A percentile compares a stretch with the other conserved stretches of the same genome.
phyloP scores from a whole-genome alignment of 1,140 invertebrate genomes.

The Diorhabda carinulata region DNA sequence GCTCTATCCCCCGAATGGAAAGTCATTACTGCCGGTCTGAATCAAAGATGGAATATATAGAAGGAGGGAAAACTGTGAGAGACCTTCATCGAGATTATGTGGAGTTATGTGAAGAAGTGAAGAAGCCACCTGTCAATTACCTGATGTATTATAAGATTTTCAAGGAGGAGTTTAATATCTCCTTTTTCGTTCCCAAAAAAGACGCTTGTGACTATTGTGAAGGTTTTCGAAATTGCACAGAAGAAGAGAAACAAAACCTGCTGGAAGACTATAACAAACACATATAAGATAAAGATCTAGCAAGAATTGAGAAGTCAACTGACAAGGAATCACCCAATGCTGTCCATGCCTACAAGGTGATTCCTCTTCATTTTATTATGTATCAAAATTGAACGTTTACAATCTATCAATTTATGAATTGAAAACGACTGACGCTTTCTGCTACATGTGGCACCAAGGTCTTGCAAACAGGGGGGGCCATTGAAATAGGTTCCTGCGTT shows the following conservation, averaged over 20 bases:
- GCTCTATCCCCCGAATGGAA: slow-evolving; percentile 32
- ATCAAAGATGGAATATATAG: slow-evolving; percentile 32
- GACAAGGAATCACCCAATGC: slow-evolving; percentile 1
- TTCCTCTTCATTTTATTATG: slow-evolving; percentile 34
- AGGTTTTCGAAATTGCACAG: slow-evolving; percentile 37
- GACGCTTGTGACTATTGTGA: slow-evolving; percentile 20
- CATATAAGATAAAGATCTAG: slow-evolving; percentile 37
- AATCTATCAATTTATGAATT: slow-evolving; percentile 40
- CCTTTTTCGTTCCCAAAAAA: not conserved
- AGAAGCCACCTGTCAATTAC: slow-evolving; percentile 4
- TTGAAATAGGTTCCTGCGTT: slow-evolving; percentile 36
- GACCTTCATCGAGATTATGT: slow-evolving; percentile 24
- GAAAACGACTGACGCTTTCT: slow-evolving; percentile 26
- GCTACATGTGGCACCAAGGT: slow-evolving; percentile 40
- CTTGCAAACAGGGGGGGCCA: slow-evolving; percentile 30
- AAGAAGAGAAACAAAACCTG: slow-evolving; percentile 33
- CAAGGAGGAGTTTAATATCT: slow-evolving; percentile 8
- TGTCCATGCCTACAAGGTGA: slow-evolving; percentile 28
- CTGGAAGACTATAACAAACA: slow-evolving; percentile 35
- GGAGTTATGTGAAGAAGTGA: not conserved
- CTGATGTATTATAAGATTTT: slow-evolving; percentile 6
- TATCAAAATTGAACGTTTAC: slow-evolving; percentile 34
- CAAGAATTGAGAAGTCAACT: slow-evolving; percentile 5
- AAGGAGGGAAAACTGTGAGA: slow-evolving; percentile 28
- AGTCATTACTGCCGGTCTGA: slow-evolving; percentile 31